A percentile compares a stretch with the other conserved stretches of the same genome.
These are phyloP conservation scores for Plutella xylostella DNA, from an alignment of 2,888 invertebrate genomes.

Conservation along the genomic window DNA sequence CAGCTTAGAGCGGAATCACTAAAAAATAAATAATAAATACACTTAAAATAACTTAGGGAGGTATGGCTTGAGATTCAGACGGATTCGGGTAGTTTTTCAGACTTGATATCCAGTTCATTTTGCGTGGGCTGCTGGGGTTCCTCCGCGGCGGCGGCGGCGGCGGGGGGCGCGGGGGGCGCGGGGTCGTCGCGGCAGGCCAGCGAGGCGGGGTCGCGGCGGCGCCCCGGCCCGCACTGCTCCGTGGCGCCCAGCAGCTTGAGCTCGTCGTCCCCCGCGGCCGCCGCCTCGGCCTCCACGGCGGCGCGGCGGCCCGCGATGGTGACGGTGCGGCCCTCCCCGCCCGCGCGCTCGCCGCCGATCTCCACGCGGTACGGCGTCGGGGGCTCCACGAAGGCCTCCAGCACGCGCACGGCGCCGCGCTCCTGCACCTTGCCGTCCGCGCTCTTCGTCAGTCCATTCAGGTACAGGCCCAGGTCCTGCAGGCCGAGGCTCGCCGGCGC, in stretches of 20 bases:
- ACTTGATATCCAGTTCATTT: too few relatives aligned
- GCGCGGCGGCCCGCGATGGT: constrained; percentile 46
- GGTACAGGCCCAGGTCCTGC: constrained; percentile 24
- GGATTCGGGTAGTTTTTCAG: too few relatives aligned
- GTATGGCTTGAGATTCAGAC: too few relatives aligned
- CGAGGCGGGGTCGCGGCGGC: constrained; percentile 75
- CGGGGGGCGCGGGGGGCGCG: constrained; percentile 3
- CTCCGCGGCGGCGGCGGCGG: constrained; percentile 11
- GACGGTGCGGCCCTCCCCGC: constrained; percentile 36
- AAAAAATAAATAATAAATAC: too few relatives aligned
- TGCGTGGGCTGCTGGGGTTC: too few relatives aligned
- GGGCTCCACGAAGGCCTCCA: constrained; percentile 73
- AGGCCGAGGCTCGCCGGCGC: constrained; percentile 26
- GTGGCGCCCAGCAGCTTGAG: constrained; percentile 73
- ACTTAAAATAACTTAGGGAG: too few relatives aligned
- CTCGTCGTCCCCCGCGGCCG: constrained; percentile 28
- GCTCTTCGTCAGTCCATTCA: constrained; percentile 26
- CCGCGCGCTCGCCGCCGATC: constrained; percentile 46
- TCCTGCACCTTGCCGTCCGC: constrained; percentile 33
- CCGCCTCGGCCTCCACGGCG: constrained; percentile 28
- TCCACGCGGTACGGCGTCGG: constrained; percentile 78
- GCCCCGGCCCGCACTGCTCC: constrained; percentile 82
- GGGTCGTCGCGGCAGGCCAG: constrained; percentile 56
- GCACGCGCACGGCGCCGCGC: constrained; percentile 51
- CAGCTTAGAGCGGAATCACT: too few relatives aligned